Evolutionary conservation across 2,888 invertebrate genomes (phyloP), one percentile per base, ranked within the genome.

Genomic region (Anorthoa munda): DNA sequence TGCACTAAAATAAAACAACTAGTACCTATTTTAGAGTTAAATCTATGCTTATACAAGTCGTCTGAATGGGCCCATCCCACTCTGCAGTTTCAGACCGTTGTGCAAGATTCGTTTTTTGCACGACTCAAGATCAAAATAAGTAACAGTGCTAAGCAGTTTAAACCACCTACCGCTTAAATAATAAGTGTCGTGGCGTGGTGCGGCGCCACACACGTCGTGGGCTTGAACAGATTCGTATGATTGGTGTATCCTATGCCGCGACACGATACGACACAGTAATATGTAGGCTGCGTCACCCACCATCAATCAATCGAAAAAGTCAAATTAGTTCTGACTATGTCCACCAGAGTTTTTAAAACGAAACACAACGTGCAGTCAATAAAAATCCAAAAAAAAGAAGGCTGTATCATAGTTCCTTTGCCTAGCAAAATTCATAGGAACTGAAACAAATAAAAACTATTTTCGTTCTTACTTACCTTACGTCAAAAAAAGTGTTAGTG

Each of bases 401-500:
- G 85, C 80, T 81, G 80, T 80, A 74, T 72, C 69, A 45, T 72
- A 64, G 68, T 81, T 76, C 87, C 85, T 83, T 86, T 85, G 85
- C 85, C 77, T 86, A 66, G 45, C 51, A 73, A 60, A 76, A 75
- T 79, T 82, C 58, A 68, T 77, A 75, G 75, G 72, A 81, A 73
- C 65, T 65, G 86, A 84, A 84, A 82, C 66, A 86, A 80, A 82
- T 86, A 86, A 87, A 88, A 89, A 87, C 86, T 89, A 90, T 92
- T 92, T 92, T 92, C 89, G 89, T 92, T 92, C 89, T 86, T 90
- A 77, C 74, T 75, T 81, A 85, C 79, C 86, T 89, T 90, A 95
- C 94, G 95, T 95, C 95, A 95, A 95, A 95, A 82, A 87, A 94
- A 93, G 93, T 94, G 92, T 87, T 92, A 92, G 92, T 94, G 93